Conservation (phyloP, 2,888 invertebrate genomes). For the Callyntrura sp. region DNA sequence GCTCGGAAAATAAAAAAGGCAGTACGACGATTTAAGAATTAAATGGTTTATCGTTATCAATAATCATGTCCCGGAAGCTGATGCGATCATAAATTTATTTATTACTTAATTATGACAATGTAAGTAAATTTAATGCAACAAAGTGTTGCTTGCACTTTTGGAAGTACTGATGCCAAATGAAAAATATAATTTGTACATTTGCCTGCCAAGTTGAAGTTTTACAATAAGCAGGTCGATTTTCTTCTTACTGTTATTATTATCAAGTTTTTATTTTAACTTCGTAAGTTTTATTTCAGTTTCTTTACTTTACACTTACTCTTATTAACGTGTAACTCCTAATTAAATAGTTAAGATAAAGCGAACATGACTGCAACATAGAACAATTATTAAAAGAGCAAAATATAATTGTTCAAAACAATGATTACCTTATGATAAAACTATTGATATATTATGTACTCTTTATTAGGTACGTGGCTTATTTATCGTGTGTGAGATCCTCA, state of each 20-base stretch:
- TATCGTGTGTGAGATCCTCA: slow-evolving; percentile 67
- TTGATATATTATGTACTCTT: slow-evolving; percentile 49
- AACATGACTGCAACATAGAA: slow-evolving; percentile 62
- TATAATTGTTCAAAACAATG: slow-evolving; percentile 39
- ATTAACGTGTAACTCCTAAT: slow-evolving; percentile 31
- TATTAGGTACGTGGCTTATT: slow-evolving; percentile 59
- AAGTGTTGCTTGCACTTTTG: slow-evolving; percentile 40
- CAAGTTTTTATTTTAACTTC: slow-evolving; percentile 62
- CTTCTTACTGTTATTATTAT: slow-evolving; percentile 44
- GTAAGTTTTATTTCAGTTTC: slow-evolving; percentile 39
- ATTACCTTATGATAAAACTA: slow-evolving; percentile 30
- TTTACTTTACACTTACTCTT: slow-evolving; percentile 26
- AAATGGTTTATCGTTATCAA: too few species aligned
- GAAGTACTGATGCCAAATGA: slow-evolving; percentile 65
- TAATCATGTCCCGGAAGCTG: background rate
- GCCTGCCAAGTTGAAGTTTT: slow-evolving; percentile 12
- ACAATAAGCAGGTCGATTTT: slow-evolving; percentile 5
- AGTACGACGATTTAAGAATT: slow-evolving; percentile 67
- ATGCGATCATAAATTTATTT: slow-evolving; percentile 17
- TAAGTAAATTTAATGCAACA: slow-evolving; percentile 63
- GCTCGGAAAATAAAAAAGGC: slow-evolving; percentile 68
- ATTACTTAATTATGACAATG: slow-evolving; percentile 59
- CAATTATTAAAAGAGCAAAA: slow-evolving; percentile 51
- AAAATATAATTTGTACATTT: slow-evolving; percentile 57
- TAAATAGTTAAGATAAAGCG: slow-evolving; percentile 7